Evolutionary conservation across 2,888 invertebrate genomes (phyloP).

Genomic region (Drosophila dives): DNA sequence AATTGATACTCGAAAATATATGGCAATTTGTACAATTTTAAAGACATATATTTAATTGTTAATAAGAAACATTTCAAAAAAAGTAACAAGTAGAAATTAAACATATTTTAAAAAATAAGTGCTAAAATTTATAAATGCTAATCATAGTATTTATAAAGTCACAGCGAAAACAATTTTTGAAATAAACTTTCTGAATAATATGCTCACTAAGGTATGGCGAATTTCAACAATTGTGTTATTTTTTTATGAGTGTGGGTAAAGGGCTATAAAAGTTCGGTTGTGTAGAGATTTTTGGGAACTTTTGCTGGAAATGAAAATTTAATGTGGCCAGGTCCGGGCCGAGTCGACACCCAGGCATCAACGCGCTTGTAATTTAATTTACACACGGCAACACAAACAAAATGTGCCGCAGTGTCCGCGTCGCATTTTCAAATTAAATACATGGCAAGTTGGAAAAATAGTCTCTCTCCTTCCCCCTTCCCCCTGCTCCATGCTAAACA

Average conservation of each 20-base stretch:
- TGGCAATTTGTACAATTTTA: neutral
- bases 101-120: too few relatives aligned
- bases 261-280: slow-evolving; percentile 18
- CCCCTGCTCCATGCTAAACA: slow-evolving; percentile 11
- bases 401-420: slow-evolving; percentile 72
- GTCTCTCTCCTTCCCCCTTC: neutral
- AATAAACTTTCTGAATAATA: neutral
- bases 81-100: neutral
- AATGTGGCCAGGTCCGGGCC: slow-evolving; percentile 63
- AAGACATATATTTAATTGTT: neutral
- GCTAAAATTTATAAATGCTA: too few relatives aligned
- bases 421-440: slow-evolving; percentile 78
- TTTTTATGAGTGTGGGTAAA: slow-evolving; percentile 22
- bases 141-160: too few relatives aligned
- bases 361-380: slow-evolving; percentile 75
- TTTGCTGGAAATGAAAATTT: slow-evolving; percentile 75
- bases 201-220: neutral
- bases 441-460: slow-evolving; percentile 43
- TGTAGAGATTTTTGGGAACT: slow-evolving; percentile 60
- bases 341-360: slow-evolving; percentile 37
- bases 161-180: neutral
- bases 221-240: neutral
- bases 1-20: neutral
- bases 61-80: neutral
- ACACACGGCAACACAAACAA: slow-evolving; percentile 43